Evolutionary conservation across 2,888 invertebrate species (phyloP).

Genomic region (Aradus depressus): DNA sequence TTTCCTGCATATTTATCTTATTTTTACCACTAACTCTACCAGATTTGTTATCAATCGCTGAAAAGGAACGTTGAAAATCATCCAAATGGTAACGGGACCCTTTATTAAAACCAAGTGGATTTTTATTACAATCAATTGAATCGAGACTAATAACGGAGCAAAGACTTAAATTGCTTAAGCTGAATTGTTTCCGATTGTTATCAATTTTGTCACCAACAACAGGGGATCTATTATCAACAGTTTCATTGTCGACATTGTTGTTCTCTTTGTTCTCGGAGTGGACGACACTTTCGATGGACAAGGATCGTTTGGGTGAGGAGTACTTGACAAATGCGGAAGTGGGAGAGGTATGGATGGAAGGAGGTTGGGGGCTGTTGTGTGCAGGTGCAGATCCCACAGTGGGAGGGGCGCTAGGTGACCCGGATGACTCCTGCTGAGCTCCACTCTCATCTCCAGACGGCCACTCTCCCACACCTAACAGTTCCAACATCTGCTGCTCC

Average conservation of each 20-base stretch:
- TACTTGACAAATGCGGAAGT: slow-evolving; percentile 36
- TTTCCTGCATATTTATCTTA: slow-evolving; percentile 29
- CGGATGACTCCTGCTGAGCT: too few species aligned
- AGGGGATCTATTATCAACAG: slow-evolving; percentile 15
- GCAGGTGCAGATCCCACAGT: slow-evolving; percentile 2
- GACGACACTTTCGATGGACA: slow-evolving; percentile 12
- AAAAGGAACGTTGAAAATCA: slow-evolving; percentile 23
- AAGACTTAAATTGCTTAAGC: slow-evolving; percentile 32
- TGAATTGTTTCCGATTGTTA: slow-evolving; percentile 26
- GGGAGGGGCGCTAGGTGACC: slow-evolving; percentile 32
- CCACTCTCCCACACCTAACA: slow-evolving; percentile 46
- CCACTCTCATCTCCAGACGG: too few species aligned
- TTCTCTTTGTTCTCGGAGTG: slow-evolving; percentile 20
- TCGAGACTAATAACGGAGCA: slow-evolving; percentile 32
- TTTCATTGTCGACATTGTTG: slow-evolving; percentile 17
- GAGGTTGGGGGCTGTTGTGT: slow-evolving; percentile 23
- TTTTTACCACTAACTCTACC: slow-evolving; percentile 20
- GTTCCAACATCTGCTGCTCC: slow-evolving; percentile 69
- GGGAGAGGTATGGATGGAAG: slow-evolving; percentile 35
- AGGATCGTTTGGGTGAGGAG: slow-evolving; percentile 15
- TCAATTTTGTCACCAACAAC: slow-evolving; percentile 19
- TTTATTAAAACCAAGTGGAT: slow-evolving; percentile 20
- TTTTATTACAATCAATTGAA: slow-evolving; percentile 28
- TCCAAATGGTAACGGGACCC: slow-evolving; percentile 15
- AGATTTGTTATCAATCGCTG: slow-evolving; percentile 24